Percentiles rank a stretch among this genome's conserved stretches.
These are phyloP conservation scores for Ceratosolen solmsi DNA, from an alignment of 1,140 invertebrate genomes.

Conservation along the genomic window DNA sequence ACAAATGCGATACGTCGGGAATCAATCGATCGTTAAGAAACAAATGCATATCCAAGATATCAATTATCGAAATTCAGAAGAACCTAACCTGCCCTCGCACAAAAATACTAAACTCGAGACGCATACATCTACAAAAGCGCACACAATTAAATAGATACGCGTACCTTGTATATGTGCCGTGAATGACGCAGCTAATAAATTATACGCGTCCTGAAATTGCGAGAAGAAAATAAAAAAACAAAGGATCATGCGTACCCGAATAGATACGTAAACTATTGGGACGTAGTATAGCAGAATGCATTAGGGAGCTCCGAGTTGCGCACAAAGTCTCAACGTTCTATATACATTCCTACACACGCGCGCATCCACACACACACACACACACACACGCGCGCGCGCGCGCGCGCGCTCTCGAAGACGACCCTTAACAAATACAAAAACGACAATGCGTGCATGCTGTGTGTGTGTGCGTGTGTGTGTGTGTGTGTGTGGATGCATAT, in stretches of 20 bases:
- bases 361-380: too few relatives aligned
- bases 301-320: not conserved
- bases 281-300: not conserved
- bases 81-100: not conserved
- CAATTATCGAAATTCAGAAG: not conserved
- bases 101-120: not conserved
- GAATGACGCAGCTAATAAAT: not conserved
- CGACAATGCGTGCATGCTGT: too few relatives aligned
- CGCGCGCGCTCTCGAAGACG: not conserved
- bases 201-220: not conserved
- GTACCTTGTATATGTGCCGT: not conserved
- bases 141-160: not conserved
- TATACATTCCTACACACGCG: too few relatives aligned
- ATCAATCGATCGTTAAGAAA: too few relatives aligned
- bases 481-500: too few relatives aligned
- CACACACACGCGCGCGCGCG: not conserved
- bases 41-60: too few relatives aligned
- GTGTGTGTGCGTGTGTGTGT: too few relatives aligned
- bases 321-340: not conserved
- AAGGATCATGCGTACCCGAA: not conserved
- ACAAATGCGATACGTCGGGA: too few relatives aligned
- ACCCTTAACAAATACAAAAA: not conserved
- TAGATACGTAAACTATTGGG: not conserved
- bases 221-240: not conserved
- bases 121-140: too few relatives aligned